Evolutionary conservation across 2,888 invertebrate genomes (phyloP), one percentile per base, ranked within the genome.

Genomic region (Spilosoma lubricipeda): DNA sequence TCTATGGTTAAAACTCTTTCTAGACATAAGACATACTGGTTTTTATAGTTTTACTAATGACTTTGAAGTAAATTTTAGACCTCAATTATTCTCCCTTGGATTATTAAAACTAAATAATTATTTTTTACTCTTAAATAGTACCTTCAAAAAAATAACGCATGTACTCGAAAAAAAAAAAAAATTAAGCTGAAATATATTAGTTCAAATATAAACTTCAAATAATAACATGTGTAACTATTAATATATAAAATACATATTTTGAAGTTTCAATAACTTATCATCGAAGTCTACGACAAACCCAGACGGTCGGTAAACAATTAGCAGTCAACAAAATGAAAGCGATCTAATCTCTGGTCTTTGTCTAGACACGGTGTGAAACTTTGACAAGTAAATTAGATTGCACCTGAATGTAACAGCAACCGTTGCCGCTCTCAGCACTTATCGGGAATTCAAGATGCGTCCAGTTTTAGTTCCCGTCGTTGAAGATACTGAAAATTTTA

Each of bases 301-400:
- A 85, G 77, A 79, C 76, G 76, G 72, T 72, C 73, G 27, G 63
- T 70, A 77, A 78, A 82, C 77, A 83, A 81, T 83, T 79, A 76
- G 66, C 63, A 72, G 74, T 73, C 73, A 89, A 89, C 85, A 84
- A 88, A 90, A 88, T 85, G 88, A 85, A 70, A 85, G 72, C 79
- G 74, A 72, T 81, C 76, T 80, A 85, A 85, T 87, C 78, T 75
- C 75, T 67, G 59, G 72, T 79, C 79, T 68, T 75, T 85, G 91
- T 92, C 93, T 93, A 93, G 93, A 93, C 92, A 82, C 75, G 72
- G 83, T 82, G 89, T 90, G 89, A 91, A 92, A 93, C 89, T 93
- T 92, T 89, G 86, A 91, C 90, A 90, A 92, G 89, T 90, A 92
- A 93, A 94, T 93, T 94, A 92, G 92, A 93, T 94, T 93, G 92